phyloP scores from a whole-genome alignment of 2,797 vertebrate species.

The Stomatorhinus walkeri region DNA sequence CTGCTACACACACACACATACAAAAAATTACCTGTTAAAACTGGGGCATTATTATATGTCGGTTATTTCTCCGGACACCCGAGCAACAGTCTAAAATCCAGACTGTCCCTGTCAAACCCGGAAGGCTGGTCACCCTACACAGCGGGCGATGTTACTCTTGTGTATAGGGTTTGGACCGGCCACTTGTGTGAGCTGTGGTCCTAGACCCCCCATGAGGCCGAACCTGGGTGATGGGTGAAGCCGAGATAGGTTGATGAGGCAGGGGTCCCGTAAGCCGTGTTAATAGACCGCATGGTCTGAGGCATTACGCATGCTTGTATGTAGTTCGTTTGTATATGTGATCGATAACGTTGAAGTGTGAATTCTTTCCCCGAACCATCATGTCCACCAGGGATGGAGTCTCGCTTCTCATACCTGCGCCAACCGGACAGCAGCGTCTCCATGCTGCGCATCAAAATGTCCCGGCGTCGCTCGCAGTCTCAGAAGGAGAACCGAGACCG shows the following conservation, averaged over 20 bases:
- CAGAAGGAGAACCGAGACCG: slow-evolving; percentile 82
- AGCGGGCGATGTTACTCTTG: not conserved
- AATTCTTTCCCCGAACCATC: not conserved
- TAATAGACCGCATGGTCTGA: not conserved
- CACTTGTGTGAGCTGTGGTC: not conserved
- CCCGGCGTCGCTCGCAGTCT: slow-evolving; percentile 68
- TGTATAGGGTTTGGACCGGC: not conserved
- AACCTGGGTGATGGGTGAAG: not conserved
- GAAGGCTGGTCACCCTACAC: not conserved
- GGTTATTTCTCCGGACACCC: not conserved
- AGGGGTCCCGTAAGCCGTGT: not conserved
- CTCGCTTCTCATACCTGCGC: slow-evolving; percentile 64
- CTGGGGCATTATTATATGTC: not conserved
- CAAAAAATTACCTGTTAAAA: not conserved
- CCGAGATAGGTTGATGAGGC: not conserved
- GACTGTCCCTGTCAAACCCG: not conserved
- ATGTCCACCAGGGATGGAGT: slow-evolving; percentile 48
- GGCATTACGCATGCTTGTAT: not conserved
- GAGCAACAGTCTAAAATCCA: not conserved
- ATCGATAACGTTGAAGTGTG: not conserved
- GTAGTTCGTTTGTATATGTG: not conserved
- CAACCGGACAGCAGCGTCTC: slow-evolving; percentile 72
- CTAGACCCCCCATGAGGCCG: not conserved
- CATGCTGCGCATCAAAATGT: slow-evolving; percentile 73
- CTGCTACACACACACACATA: not conserved